Conservation (phyloP, 2,888 invertebrate species). For the Pristionchus maxplancki region DNA sequence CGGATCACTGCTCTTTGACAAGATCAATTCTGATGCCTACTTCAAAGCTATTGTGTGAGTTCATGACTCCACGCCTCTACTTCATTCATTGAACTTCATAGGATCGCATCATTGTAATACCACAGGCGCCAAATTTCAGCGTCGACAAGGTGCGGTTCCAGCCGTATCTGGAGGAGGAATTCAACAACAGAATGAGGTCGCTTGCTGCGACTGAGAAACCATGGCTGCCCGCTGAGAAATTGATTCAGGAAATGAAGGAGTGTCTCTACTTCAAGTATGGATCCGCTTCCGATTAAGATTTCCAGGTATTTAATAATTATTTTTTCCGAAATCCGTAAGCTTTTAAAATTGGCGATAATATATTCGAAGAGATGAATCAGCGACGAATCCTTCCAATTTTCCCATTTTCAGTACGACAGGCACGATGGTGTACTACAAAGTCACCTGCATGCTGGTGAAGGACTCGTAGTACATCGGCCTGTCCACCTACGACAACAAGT, state of each 20-base stretch:
- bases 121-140: not conserved
- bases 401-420: constrained; percentile 48
- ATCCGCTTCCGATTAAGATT: constrained; percentile 41
- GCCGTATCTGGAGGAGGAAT: constrained; percentile 53
- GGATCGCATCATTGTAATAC: no score
- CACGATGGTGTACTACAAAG: constrained; percentile 53
- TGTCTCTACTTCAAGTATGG: constrained; percentile 25
- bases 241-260: constrained; percentile 36
- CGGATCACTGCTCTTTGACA: constrained; percentile 49
- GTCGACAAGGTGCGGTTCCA: constrained; percentile 36
- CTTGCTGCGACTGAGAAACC: not conserved
- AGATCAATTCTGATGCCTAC: constrained; percentile 49
- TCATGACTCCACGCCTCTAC: not conserved
- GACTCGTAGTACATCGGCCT: constrained; percentile 53
- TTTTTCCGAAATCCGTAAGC: no score
- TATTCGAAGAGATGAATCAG: not conserved
- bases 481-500: constrained; percentile 52
- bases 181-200: constrained; percentile 46
- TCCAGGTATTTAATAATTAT: not conserved
- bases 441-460: constrained; percentile 49
- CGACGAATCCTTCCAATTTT: not conserved
- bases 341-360: not conserved
- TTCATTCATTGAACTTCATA: not conserved
- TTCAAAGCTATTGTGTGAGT: constrained; percentile 54
- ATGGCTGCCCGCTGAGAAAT: not conserved